phyloP scores from a whole-genome alignment of 2,888 invertebrate genomes.

The Polydrusus pterygomalis region DNA sequence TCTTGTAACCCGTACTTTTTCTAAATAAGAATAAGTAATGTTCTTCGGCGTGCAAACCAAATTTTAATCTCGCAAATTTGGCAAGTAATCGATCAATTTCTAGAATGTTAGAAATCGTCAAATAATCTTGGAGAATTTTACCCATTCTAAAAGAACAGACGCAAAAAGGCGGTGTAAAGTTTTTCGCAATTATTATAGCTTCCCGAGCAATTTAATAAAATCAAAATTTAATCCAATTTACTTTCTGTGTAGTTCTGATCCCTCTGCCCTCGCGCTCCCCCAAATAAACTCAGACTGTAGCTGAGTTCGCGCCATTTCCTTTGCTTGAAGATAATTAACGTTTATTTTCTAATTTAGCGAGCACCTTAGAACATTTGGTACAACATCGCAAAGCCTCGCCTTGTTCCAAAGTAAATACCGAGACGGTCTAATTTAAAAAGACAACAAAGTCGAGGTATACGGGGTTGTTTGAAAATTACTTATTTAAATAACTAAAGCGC shows the following conservation, averaged over 20 bases:
- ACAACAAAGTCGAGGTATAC: slow-evolving; percentile 33
- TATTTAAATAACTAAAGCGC: too few species aligned
- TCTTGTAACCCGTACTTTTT: too few species aligned
- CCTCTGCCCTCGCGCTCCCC: neutral
- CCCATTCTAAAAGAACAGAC: neutral
- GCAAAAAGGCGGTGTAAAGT: neutral
- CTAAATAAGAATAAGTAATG: too few species aligned
- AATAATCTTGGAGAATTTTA: neutral
- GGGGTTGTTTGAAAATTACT: slow-evolving; percentile 4
- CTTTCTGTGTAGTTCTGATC: slow-evolving; percentile 7
- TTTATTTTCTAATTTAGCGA: slow-evolving; percentile 56
- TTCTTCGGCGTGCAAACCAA: too few species aligned
- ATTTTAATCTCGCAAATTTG: too few species aligned
- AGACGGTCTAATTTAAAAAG: slow-evolving; percentile 43
- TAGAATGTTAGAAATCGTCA: neutral
- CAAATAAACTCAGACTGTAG: slow-evolving; percentile 30
- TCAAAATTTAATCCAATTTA: slow-evolving; percentile 42
- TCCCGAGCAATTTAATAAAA: slow-evolving; percentile 31
- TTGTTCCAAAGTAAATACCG: slow-evolving; percentile 47
- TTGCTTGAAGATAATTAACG: slow-evolving; percentile 50
- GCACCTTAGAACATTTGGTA: slow-evolving; percentile 60
- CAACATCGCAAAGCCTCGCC: slow-evolving; percentile 44
- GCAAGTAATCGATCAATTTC: too few species aligned
- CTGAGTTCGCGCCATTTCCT: slow-evolving; percentile 34
- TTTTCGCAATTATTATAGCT: neutral